Evolutionary conservation across 2,888 invertebrate genomes (phyloP), one percentile per base, ranked within the genome.

Genomic region (Xanthia icteritia): DNA sequence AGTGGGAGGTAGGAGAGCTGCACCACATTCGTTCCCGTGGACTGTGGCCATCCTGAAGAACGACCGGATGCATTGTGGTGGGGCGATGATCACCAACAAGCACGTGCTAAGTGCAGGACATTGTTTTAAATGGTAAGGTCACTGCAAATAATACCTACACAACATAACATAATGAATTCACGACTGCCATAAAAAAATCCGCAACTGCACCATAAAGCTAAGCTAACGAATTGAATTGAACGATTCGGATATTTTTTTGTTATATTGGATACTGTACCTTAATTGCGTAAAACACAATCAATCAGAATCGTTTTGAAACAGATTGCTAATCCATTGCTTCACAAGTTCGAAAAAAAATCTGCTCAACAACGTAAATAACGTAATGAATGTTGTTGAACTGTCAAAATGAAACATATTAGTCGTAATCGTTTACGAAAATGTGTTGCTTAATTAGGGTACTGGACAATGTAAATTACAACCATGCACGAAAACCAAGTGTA

Each of bases 51-150:
- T 97, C 56, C 86, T 96, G 79, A 94, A 96, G 77, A 92, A 92
- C 54, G 92, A 93, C 0, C 89, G 90, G 1, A 93, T 97, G 91
- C 97, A 97, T 78, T 97, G 97, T 65, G 97, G 97, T 0, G 97
- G 97, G 0, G 95, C 97, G 0, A 88, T 97, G 23, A 95, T 97
- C 73, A 97, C 97, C n/a, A 93, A 95, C 76, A 94, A 91, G 64
- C 97, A 97, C 84, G 91, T 97, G 2, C 89, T 97, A 11, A 97
- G 97, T 51, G 97, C 97, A 31, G 97, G 97, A 15, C 97, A 97
- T 90, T 97, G 97, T 89, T 95, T 97, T 60, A 95, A 95, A 92
- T 97, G 97, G 97, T 97, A 92, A 81, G 17, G 2, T 63, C 11
- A 64, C 36, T 64, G 20, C 1, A 36, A 67, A 67, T 60, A 61